Conservation (phyloP, 2,888 invertebrate species). For the Lacanobia wlatinum region DNA sequence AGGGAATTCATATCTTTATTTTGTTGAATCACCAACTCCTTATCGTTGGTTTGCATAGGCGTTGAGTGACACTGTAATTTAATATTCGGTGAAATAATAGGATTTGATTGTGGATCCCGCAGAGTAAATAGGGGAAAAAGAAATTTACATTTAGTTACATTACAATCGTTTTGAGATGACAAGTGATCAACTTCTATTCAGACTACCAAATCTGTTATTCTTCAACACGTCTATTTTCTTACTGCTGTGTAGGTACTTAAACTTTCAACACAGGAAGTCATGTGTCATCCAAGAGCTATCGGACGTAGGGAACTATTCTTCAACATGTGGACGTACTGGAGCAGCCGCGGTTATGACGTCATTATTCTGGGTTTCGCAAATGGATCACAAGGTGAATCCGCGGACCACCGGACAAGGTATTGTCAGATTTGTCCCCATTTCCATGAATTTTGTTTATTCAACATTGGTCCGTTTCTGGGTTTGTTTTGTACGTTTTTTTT, state of each 20-base stretch:
- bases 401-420: slow-evolving; percentile 84
- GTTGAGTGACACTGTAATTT: slow-evolving; percentile 68
- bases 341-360: slow-evolving; percentile 63
- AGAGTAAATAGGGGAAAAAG: slow-evolving; percentile 19
- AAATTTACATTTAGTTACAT: slow-evolving; percentile 3
- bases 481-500: slow-evolving; percentile 84
- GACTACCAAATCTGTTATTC: neutral
- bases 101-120: slow-evolving; percentile 36
- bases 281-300: slow-evolving; percentile 28
- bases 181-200: neutral
- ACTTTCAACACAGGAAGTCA: slow-evolving; percentile 34
- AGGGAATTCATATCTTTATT: slow-evolving; percentile 80
- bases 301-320: slow-evolving; percentile 29
- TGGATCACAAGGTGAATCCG: slow-evolving; percentile 74
- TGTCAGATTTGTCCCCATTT: slow-evolving; percentile 89
- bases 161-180: neutral
- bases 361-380: slow-evolving; percentile 77
- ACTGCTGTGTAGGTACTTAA: neutral
- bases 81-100: slow-evolving; percentile 52
- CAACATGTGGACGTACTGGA: slow-evolving; percentile 34
- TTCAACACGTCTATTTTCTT: neutral
- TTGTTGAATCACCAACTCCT: slow-evolving; percentile 68
- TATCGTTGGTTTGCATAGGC: slow-evolving; percentile 79
- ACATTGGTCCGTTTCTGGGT: slow-evolving; percentile 84
- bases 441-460: slow-evolving; percentile 90